phyloP scores from a whole-genome alignment of 2,797 vertebrate species.

The Eulemur rubriventer region DNA sequence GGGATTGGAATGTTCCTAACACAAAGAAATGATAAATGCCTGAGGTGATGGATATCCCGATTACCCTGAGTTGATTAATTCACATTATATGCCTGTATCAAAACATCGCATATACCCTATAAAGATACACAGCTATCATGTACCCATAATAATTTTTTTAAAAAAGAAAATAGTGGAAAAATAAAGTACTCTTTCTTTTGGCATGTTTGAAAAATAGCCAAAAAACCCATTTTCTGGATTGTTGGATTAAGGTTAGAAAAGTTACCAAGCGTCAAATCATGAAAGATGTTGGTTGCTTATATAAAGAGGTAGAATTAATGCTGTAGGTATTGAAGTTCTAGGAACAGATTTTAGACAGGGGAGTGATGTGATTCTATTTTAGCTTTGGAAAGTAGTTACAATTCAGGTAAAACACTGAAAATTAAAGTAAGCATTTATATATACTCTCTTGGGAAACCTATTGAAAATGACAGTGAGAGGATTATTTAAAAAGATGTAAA shows the following conservation, averaged over 20 bases:
- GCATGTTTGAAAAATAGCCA: not conserved
- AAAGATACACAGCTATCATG: not conserved
- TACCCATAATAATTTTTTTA: not conserved
- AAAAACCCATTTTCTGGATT: not conserved
- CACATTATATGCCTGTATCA: not conserved
- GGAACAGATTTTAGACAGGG: not conserved
- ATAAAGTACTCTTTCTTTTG: not conserved
- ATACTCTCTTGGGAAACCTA: not conserved
- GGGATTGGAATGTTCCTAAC: not conserved
- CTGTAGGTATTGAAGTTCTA: not conserved
- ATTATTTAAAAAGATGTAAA: not conserved
- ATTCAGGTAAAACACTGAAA: constrained; percentile 12
- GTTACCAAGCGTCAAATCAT: not conserved
- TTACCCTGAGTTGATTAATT: not conserved
- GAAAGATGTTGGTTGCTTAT: not conserved
- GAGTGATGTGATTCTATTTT: not conserved
- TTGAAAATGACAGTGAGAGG: not conserved
- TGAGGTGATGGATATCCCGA: not conserved
- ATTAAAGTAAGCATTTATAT: not conserved
- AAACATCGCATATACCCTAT: not conserved
- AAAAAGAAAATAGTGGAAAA: not conserved
- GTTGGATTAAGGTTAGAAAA: not conserved
- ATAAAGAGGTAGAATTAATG: not conserved
- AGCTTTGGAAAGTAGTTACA: not conserved
- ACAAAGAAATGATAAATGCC: not conserved